These are phyloP conservation scores for Rostratula benghalensis DNA, from an alignment of 2,113 vertebrate genomes.

Conservation along the genomic window DNA sequence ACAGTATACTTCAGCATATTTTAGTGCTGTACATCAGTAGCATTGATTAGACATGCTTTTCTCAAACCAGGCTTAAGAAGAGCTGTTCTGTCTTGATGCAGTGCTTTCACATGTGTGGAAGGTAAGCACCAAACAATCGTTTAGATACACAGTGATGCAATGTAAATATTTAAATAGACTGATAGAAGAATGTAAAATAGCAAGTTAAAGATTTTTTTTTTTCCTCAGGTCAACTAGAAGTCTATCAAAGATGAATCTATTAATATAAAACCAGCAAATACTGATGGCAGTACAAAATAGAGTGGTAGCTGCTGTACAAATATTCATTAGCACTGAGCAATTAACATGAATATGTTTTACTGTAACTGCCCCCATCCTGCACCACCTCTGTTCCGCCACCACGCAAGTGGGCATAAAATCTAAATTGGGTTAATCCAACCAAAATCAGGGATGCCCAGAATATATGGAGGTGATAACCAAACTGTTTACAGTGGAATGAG, in stretches of 20 bases:
- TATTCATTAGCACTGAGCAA: background rate
- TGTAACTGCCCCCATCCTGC: background rate
- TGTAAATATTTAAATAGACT: slow-evolving; percentile 38
- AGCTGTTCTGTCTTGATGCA: background rate
- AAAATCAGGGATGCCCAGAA: background rate
- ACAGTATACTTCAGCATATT: background rate
- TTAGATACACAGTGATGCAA: background rate
- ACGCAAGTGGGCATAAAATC: background rate
- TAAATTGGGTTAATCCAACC: background rate
- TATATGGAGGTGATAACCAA: background rate
- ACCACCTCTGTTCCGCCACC: background rate
- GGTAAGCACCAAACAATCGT: background rate
- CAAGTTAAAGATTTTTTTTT: background rate
- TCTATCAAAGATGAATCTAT: slow-evolving; percentile 14
- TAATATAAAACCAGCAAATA: background rate
- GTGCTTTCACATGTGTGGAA: background rate
- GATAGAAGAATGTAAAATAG: background rate
- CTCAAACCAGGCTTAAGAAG: background rate
- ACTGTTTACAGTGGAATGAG: background rate
- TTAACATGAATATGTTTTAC: background rate
- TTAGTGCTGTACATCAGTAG: background rate
- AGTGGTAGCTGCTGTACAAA: background rate
- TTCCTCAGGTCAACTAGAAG: background rate
- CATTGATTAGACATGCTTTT: background rate
- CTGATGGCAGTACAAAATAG: background rate